Evolutionary conservation across 2,888 invertebrate species (phyloP).

Genomic region (Calliphora vomitoria): DNA sequence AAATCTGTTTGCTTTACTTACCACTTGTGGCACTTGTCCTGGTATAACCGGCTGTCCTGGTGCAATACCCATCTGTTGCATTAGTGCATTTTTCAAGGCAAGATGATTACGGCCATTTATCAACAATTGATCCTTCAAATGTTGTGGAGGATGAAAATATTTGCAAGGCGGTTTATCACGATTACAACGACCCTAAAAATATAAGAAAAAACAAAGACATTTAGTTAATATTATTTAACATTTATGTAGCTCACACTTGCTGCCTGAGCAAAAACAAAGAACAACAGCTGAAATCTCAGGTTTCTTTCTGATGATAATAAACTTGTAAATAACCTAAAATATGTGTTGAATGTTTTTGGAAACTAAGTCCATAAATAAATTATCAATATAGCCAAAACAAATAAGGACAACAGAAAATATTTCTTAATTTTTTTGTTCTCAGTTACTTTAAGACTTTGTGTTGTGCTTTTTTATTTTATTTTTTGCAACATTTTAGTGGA

Average conservation of each 20-base stretch:
- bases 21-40: conserved; percentile 97
- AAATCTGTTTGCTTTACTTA: conserved; percentile 85
- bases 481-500: neutral
- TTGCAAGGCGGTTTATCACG: conserved; percentile 99
- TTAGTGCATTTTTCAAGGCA: conserved; percentile 98
- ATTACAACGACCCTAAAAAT: conserved; percentile 98
- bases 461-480: neutral
- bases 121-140: conserved; percentile 99
- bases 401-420: conserved; percentile 58
- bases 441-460: neutral
- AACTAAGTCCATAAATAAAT: conserved; percentile 70
- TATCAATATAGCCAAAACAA: conserved; percentile 47
- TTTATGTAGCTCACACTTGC: conserved; percentile 26
- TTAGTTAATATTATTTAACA: conserved; percentile 53
- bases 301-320: conserved; percentile 30
- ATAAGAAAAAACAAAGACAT: conserved; percentile 44
- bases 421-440: neutral
- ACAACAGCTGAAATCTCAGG: too few relatives aligned
- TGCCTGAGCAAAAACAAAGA: neutral
- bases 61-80: conserved; percentile 97
- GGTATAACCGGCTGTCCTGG: conserved; percentile 96
- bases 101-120: conserved; percentile 99
- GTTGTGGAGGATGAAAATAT: conserved; percentile 99
- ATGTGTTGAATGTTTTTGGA: conserved; percentile 24
- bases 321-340: conserved; percentile 65